phyloP scores from a whole-genome alignment of 2,113 vertebrate species.

The Machaerirhynchus nigripectus region DNA sequence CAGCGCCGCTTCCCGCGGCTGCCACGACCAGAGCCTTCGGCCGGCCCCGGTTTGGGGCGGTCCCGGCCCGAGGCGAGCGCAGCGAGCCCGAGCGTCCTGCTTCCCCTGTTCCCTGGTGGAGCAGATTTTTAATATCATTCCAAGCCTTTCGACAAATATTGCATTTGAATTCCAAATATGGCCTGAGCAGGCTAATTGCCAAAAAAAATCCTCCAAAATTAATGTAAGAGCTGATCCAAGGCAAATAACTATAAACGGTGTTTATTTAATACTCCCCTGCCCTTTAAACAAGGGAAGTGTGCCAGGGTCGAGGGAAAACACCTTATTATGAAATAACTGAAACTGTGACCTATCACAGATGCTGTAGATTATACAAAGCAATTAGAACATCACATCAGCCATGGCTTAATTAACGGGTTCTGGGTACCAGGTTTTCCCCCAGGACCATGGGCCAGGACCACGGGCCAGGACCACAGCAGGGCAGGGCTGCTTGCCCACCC shows the following conservation, averaged over 20 bases:
- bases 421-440: not conserved
- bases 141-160: slow-evolving; percentile 9
- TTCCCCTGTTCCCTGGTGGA: not conserved
- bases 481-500: fast-evolving
- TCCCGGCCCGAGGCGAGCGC: not conserved
- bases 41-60: not conserved
- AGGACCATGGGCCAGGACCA: not conserved
- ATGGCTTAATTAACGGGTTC: not conserved
- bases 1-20: fast-evolving
- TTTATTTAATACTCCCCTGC: slow-evolving; percentile 26
- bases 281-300: slow-evolving; percentile 17
- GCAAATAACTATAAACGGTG: slow-evolving; percentile 38
- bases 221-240: not conserved
- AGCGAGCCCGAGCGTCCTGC: not conserved
- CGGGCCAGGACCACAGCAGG: not conserved
- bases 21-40: not conserved
- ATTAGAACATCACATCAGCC: not conserved
- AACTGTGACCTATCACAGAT: not conserved
- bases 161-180: slow-evolving; percentile 2
- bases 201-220: not conserved
- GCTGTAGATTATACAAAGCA: not conserved
- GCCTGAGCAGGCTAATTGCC: slow-evolving; percentile 15
- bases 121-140: not conserved
- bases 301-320: not conserved
- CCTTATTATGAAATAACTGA: not conserved